Base-by-base conservation (phyloP, 2,113 vertebrate genomes). In the Lasiurus borealis region DNA sequence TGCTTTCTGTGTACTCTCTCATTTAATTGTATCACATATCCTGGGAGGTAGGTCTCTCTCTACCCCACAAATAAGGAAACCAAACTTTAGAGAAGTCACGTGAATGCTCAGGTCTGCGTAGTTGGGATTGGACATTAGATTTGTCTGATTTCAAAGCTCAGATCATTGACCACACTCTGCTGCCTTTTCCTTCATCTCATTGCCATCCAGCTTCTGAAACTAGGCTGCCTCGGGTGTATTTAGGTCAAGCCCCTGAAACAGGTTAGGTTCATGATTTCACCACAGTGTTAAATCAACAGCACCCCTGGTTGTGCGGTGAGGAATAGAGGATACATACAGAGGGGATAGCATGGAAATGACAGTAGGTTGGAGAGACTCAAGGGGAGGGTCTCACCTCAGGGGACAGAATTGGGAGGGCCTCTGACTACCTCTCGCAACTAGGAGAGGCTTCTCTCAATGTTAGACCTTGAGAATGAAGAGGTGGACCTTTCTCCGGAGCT, bases 161-260 rank as follows among this genome's bases (percentile, higher is more conserved):
- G 44, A 48, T 81, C 25, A 72, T 66, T 59, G 1, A 13, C 71
- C 72, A 18, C 2, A 19, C 73, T 52, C 31, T 82, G 54, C 6
- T 82, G 6, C 68, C 36, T 89, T 92, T 90, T 85, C 62, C 88
- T 91, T 86, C 83, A 72, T 40, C 18, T 80, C 75, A 3, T 94
- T 93, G 64, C 14, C 34, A 25, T 48, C 44, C 90, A 89, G 15
- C 54, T 52, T 44, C 23, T 93, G 83, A 85, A 9, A 27, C 11
- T 13, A 85, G 36, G 68, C 46, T 85, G 27, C 10, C 27, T 66
- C 66, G 69, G 16, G 21, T 90, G 23, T 54, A 25, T 27, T 92
- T 48, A 92, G 21, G 4, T 36, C 1, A 85, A 34, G 1, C 46
- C 19, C 31, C 29, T 0, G 27, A 54, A 50, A 77, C 1, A 0